These are phyloP conservation scores for Hydraecia micacea DNA, from an alignment of 2,888 invertebrate species.

Conservation along the genomic window DNA sequence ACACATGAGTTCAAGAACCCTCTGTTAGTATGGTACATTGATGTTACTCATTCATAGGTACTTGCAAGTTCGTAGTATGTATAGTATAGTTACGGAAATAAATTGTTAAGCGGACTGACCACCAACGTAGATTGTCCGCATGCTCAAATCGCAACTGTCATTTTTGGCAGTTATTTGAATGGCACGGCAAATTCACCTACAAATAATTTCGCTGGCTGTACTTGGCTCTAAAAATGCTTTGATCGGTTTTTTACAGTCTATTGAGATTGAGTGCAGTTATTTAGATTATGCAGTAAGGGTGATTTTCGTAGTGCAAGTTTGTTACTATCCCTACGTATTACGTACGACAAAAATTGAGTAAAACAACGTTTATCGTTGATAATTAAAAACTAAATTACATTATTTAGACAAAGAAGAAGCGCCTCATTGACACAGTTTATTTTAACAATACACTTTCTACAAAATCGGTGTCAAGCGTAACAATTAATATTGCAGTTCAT, in stretches of 20 bases:
- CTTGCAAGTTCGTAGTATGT: constrained; percentile 4
- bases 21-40: neutral
- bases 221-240: neutral
- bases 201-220: too few relatives aligned
- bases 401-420: neutral
- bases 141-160: neutral
- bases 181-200: neutral
- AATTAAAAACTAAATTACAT: neutral
- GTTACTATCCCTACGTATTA: neutral
- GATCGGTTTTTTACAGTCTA: neutral
- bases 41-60: neutral
- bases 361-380: neutral
- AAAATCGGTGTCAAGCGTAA: neutral
- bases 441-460: neutral
- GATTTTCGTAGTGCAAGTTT: neutral
- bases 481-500: neutral
- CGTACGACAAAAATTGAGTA: neutral
- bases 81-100: neutral
- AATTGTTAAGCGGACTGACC: neutral
- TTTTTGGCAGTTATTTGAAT: neutral
- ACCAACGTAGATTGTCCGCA: too few relatives aligned
- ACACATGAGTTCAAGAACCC: constrained; percentile 38
- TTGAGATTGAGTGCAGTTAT: neutral
- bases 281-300: neutral
- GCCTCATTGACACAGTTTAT: neutral